These are phyloP conservation scores for Spinus olivaceus DNA, from an alignment of 2,797 vertebrate genomes.

Conservation along the genomic window DNA sequence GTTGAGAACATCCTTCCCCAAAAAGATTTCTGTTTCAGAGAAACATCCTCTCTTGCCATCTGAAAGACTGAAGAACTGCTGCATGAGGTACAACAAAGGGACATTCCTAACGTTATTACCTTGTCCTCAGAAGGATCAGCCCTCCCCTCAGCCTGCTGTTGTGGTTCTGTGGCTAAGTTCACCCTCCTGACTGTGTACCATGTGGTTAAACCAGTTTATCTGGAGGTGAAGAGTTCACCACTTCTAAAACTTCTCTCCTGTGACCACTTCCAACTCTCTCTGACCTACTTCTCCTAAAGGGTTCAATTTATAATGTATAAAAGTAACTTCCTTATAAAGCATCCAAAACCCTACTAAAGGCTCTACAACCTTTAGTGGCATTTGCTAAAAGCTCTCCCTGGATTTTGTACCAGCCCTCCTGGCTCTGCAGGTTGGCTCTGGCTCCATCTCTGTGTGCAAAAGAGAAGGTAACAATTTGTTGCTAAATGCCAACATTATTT, in stretches of 20 bases:
- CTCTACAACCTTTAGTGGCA: neutral
- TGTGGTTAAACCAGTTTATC: neutral
- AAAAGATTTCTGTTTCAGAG: neutral
- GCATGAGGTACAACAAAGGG: neutral
- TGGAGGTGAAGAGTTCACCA: neutral
- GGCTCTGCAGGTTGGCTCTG: neutral
- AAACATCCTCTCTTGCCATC: neutral
- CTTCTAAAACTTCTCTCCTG: neutral
- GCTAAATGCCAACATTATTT: neutral
- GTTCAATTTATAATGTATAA: neutral
- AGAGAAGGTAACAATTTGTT: neutral
- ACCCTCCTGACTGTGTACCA: neutral
- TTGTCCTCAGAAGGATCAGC: neutral
- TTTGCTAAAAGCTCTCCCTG: neutral
- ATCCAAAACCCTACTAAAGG: neutral
- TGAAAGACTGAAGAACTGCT: neutral
- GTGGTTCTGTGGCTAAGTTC: neutral
- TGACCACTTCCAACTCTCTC: neutral
- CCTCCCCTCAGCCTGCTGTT: neutral
- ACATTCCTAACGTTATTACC: neutral
- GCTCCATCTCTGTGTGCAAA: neutral
- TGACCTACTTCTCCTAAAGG: neutral
- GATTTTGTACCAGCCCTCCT: neutral
- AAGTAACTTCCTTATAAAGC: neutral
- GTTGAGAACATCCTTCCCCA: neutral